These are phyloP conservation scores for Brachycybe producta DNA, from an alignment of 2,888 invertebrate species.

Conservation along the genomic window DNA sequence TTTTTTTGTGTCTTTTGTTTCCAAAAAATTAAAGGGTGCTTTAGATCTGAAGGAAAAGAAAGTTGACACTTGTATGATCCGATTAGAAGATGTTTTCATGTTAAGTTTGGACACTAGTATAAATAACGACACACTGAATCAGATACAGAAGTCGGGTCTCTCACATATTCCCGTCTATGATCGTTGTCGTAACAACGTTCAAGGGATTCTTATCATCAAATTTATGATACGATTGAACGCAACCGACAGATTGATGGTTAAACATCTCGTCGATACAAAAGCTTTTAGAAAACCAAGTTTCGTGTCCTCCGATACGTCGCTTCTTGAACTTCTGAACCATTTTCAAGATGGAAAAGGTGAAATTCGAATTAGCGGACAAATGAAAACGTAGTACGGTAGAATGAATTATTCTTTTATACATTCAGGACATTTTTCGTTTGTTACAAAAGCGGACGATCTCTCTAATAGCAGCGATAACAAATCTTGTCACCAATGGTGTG, in stretches of 20 bases:
- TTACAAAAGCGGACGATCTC: too few relatives aligned
- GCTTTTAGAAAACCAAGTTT: constrained; percentile 24
- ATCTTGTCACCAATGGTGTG: too few relatives aligned
- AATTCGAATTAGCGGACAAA: neutral
- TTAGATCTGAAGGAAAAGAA: constrained; percentile 31
- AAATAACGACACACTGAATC: constrained; percentile 16
- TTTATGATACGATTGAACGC: constrained; percentile 30
- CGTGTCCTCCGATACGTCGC: constrained; percentile 27
- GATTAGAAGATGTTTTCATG: constrained; percentile 29
- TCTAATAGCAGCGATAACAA: too few relatives aligned
- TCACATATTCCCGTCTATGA: constrained; percentile 32
- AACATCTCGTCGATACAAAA: constrained; percentile 24
- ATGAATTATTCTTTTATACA: neutral
- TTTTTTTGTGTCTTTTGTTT: constrained; percentile 3
- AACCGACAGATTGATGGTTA: constrained; percentile 27
- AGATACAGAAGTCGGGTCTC: constrained; percentile 28
- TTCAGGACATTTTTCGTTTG: too few relatives aligned
- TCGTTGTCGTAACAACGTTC: constrained; percentile 25
- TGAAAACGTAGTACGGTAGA: neutral
- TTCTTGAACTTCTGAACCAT: constrained; percentile 32
- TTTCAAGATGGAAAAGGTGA: constrained; percentile 33
- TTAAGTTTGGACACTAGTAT: constrained; percentile 26
- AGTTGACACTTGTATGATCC: constrained; percentile 29
- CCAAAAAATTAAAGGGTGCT: constrained; percentile 27
- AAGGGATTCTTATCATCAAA: constrained; percentile 30